Evolutionary conservation across 2,797 vertebrate genomes (phyloP), one percentile per base, ranked within the genome.

Genomic region (Crax fasciolata): DNA sequence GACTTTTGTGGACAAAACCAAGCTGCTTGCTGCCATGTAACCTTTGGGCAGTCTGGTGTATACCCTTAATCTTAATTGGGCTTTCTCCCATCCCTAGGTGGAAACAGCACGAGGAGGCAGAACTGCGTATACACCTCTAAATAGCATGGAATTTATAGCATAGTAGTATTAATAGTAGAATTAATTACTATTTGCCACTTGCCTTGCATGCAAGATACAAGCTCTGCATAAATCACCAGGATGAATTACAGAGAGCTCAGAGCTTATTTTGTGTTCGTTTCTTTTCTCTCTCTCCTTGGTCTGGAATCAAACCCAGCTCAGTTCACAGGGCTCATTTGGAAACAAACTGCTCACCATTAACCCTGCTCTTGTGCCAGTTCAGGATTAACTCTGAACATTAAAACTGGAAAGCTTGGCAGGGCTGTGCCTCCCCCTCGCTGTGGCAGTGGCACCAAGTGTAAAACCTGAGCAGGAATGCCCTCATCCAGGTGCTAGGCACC

Each of bases 301-400:
- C 43, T 80, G 35, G 55, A 46, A 67, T 25, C 58, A 72, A 61
- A 89, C 65, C 44, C 48, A 41, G 70, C 73, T 84, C 52, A n/a
- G 8, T 3, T 49, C 74, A 28, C 80, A 84, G 59, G 35, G 49
- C 16, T 80, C 68, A 44, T 71, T 13, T 73, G 71, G 75, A 71
- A 81, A 32, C n/a, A 73, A 89, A 72, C 49, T 54, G 62, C n/a
- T 91, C 15, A 2, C 74, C 67, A 71, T 92, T 91, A 88, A 81
- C 90, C 74, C 84, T 61, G 30, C 48, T 44, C 55, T 62, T 38
- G 41, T 39, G 85, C 51, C 66, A 77, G 65, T 9, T n/a, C 76
- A 84, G 32, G 87, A 76, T 70, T 91, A 89, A 93, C 75, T 88
- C 39, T 74, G 85, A 78, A 9, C 25, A 39, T 67, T 62, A 88